Conservation (phyloP, 2,888 invertebrate species). For the Chirona hameri region DNA sequence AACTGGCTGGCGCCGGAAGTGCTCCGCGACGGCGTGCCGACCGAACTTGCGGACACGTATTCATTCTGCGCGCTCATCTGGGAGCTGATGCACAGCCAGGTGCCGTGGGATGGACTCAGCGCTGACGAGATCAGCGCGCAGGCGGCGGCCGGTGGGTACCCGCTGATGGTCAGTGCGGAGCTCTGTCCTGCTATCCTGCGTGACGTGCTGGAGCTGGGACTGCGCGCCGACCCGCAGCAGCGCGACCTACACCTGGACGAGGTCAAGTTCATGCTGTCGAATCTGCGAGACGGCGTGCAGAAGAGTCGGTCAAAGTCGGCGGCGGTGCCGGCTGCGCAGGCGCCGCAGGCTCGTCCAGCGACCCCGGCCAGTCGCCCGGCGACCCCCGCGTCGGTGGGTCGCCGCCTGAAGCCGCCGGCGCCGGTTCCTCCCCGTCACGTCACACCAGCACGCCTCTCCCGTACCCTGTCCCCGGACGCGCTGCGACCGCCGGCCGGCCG, state of each 20-base stretch:
- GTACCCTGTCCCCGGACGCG: not conserved
- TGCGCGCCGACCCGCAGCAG: not conserved
- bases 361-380: too few species aligned
- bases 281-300: not conserved
- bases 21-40: constrained; percentile 45
- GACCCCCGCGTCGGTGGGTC: not conserved
- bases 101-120: constrained; percentile 38
- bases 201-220: not conserved
- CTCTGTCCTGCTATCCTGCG: not conserved
- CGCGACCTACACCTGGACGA: constrained; percentile 22
- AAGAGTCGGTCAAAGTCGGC: not conserved
- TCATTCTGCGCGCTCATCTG: constrained; percentile 49
- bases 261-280: constrained; percentile 10
- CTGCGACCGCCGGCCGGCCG: not conserved
- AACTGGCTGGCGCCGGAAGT: constrained; percentile 52
- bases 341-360: not conserved
- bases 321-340: not conserved
- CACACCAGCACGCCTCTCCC: not conserved
- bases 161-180: not conserved
- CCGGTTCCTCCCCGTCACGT: not conserved
- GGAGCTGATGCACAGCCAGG: constrained; percentile 45
- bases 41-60: constrained; percentile 48
- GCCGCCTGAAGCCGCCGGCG: not conserved
- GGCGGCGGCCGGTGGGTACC: constrained; percentile 35
- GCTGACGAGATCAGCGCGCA: constrained; percentile 35